These are phyloP conservation scores for Myoxocephalus aenaeus DNA, from an alignment of 2,797 vertebrate species.

Conservation along the genomic window DNA sequence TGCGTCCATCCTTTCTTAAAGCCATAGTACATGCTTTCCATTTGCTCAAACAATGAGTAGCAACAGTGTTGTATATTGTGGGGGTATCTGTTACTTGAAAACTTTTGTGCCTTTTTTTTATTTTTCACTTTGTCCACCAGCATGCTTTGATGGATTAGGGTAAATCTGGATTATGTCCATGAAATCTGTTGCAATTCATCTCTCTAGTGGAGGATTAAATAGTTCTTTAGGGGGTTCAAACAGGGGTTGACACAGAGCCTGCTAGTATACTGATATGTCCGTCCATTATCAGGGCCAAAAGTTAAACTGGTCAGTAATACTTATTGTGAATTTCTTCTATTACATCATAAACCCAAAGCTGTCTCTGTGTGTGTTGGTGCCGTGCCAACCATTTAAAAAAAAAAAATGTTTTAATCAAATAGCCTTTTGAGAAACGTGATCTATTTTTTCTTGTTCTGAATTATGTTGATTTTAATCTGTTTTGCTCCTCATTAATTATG, in stretches of 20 bases:
- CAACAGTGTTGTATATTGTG: conserved; percentile 2
- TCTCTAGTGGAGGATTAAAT: conserved; percentile 54
- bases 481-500: conserved; percentile 20
- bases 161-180: conserved; percentile 69
- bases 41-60: conserved; percentile 1
- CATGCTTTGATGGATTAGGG: conserved; percentile 48
- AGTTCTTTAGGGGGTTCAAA: conserved; percentile 39
- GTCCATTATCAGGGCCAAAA: conserved; percentile 34
- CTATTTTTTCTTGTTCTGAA: conserved; percentile 8
- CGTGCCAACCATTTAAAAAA: conserved; percentile 61
- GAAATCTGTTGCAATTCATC: conserved; percentile 60
- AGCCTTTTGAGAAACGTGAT: conserved; percentile 7
- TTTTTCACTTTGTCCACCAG: conserved; percentile 30
- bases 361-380: conserved; percentile 42
- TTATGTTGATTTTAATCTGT: conserved; percentile 16
- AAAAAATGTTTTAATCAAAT: conserved; percentile 25
- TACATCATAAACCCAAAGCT: conserved; percentile 21
- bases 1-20: conserved; percentile 42
- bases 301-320: conserved; percentile 23
- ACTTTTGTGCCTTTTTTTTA: conserved; percentile 35
- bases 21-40: conserved; percentile 25
- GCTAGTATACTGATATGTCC: conserved; percentile 19
- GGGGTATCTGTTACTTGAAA: conserved; percentile 50
- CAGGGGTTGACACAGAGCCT: conserved; percentile 29
- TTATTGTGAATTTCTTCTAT: conserved; percentile 1